These are phyloP conservation scores for Holocentrus rufus DNA, from an alignment of 2,797 vertebrate species.

Conservation along the genomic window DNA sequence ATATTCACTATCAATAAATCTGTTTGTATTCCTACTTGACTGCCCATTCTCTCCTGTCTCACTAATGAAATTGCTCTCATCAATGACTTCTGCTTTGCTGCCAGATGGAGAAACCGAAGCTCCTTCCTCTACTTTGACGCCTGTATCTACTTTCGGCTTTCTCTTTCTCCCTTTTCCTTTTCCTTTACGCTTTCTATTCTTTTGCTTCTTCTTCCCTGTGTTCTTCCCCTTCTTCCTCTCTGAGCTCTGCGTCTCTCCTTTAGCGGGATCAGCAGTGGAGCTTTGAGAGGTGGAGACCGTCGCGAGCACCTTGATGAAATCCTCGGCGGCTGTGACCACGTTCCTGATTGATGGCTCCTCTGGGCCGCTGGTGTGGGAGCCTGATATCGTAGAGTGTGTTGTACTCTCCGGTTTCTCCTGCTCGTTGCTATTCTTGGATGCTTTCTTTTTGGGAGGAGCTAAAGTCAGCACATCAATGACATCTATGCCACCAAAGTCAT, in stretches of 20 bases:
- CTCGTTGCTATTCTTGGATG: constrained; percentile 42
- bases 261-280: constrained; percentile 70
- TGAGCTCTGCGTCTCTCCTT: constrained; percentile 72
- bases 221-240: constrained; percentile 82
- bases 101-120: constrained; percentile 52
- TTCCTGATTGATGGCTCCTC: constrained; percentile 80
- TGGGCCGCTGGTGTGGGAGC: constrained; percentile 38
- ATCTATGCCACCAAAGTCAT: constrained; percentile 86
- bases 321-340: constrained; percentile 78
- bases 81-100: constrained; percentile 48
- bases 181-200: constrained; percentile 62
- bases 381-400: constrained; percentile 53
- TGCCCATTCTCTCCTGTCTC: constrained; percentile 43
- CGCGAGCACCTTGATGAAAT: constrained; percentile 84
- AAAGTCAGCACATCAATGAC: constrained; percentile 83
- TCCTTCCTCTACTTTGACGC: constrained; percentile 67
- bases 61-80: constrained; percentile 45
- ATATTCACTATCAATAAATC: constrained; percentile 38
- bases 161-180: constrained; percentile 79
- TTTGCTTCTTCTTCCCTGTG: constrained; percentile 78
- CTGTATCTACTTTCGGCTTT: constrained; percentile 68
- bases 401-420: constrained; percentile 60
- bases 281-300: constrained; percentile 86
- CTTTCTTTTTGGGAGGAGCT: constrained; percentile 65
- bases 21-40: constrained; percentile 47